Percentiles rank a stretch among this genome's conserved stretches.
phyloP scores from a whole-genome alignment of 2,888 invertebrate species.

The Pristionchus fissidentatus region DNA sequence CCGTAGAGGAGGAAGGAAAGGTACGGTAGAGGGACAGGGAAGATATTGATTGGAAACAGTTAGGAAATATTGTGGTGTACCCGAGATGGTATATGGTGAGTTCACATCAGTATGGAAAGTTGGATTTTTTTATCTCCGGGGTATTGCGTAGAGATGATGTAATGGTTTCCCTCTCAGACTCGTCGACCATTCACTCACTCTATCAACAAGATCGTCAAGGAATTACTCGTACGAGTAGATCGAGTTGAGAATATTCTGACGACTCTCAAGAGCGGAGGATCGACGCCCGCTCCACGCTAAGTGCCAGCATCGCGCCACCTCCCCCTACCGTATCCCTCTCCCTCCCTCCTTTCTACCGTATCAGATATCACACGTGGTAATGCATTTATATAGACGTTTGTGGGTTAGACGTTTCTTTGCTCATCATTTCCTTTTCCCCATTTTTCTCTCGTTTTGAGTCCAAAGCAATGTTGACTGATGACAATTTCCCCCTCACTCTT shows the following conservation, averaged over 20 bases:
- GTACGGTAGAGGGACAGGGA: no score
- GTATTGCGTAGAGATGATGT: no score
- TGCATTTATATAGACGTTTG: slow-evolving; percentile 24
- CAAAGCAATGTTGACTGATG: slow-evolving; percentile 37
- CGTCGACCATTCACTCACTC: slow-evolving; percentile 48
- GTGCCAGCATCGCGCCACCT: neutral
- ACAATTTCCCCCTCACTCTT: slow-evolving; percentile 29
- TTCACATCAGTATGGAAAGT: no score
- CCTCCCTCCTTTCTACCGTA: slow-evolving; percentile 6
- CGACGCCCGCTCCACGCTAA: slow-evolving; percentile 4
- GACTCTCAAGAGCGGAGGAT: slow-evolving; percentile 22
- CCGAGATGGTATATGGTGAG: no score
- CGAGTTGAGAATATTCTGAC: slow-evolving; percentile 48
- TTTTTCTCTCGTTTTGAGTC: neutral
- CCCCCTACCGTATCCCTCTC: neutral
- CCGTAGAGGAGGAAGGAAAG: neutral
- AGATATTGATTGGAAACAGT: neutral
- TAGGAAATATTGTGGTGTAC: no score
- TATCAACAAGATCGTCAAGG: slow-evolving; percentile 48
- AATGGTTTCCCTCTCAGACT: neutral
- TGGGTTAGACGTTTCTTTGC: slow-evolving; percentile 18
- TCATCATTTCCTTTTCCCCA: neutral
- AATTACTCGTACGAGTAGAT: slow-evolving; percentile 48
- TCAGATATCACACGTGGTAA: slow-evolving; percentile 32
- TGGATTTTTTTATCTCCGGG: neutral